Evolutionary conservation across 2,113 vertebrate species (phyloP).

Genomic region (Lophura nycthemera): DNA sequence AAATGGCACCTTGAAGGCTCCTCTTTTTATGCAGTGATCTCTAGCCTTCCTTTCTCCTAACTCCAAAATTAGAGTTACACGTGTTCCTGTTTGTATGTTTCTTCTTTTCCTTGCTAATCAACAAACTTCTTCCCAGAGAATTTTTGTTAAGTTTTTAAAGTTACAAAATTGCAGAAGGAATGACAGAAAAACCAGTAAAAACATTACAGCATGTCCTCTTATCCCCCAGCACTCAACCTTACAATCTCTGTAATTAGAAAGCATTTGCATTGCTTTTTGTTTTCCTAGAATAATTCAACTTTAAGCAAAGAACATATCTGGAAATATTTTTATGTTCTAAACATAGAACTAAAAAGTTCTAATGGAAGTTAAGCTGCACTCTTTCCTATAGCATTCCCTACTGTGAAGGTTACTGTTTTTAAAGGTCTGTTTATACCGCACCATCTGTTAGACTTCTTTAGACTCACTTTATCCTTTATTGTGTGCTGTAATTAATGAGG

Average conservation of each 20-base stretch:
- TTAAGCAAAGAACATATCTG: constrained; percentile 22
- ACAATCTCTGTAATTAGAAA: constrained; percentile 18
- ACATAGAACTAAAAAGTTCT: constrained; percentile 46
- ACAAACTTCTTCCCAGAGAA: not conserved
- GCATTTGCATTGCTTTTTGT: not conserved
- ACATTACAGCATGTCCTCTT: not conserved
- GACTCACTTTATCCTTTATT: constrained; percentile 15
- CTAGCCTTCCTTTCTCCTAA: not conserved
- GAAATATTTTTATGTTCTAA: constrained; percentile 28
- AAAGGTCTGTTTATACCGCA: constrained; percentile 62
- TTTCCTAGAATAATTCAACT: constrained; percentile 40
- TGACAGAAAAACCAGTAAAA: constrained; percentile 20
- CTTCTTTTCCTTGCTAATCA: not conserved
- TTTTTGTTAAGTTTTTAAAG: not conserved
- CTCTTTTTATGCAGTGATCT: not conserved
- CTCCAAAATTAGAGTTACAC: not conserved
- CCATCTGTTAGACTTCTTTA: constrained; percentile 69
- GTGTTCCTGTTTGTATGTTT: not conserved
- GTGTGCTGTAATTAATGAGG: constrained; percentile 68
- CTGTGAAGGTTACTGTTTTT: constrained; percentile 68
- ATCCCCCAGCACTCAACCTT: not conserved
- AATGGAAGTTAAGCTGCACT: constrained; percentile 60
- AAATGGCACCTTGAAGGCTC: constrained; percentile 6
- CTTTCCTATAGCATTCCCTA: constrained; percentile 59
- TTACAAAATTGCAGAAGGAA: constrained; percentile 29